Conservation (phyloP, 1,140 invertebrate species). For the Eurosta solidaginis region DNA sequence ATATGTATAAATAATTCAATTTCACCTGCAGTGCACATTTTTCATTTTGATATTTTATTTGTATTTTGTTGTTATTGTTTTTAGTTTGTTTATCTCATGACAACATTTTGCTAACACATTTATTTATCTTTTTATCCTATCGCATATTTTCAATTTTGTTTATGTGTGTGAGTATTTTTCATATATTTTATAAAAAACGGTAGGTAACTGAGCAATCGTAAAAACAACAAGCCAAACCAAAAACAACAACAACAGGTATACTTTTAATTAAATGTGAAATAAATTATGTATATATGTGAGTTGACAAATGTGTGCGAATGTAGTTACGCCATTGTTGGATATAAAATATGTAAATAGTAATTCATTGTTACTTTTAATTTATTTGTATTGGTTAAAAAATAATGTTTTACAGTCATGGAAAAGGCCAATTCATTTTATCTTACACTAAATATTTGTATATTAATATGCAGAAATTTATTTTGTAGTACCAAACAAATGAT, state of each 20-base stretch:
- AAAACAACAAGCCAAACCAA: background rate
- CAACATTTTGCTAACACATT: too few relatives aligned
- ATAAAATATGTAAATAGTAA: too few relatives aligned
- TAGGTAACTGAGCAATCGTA: too few relatives aligned
- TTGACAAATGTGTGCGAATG: background rate
- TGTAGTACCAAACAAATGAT: background rate
- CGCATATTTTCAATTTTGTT: too few relatives aligned
- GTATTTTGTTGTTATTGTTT: background rate
- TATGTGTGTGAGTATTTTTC: too few relatives aligned
- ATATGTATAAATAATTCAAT: slow-evolving; percentile 1
- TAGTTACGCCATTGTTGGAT: background rate
- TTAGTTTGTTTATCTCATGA: background rate
- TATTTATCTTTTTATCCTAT: too few relatives aligned
- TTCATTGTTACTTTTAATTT: background rate
- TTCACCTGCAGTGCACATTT: background rate
- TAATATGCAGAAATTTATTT: slow-evolving; percentile 10
- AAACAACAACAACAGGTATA: background rate
- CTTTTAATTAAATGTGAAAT: slow-evolving; percentile 22
- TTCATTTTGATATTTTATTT: background rate
- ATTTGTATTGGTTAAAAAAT: background rate
- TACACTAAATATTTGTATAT: background rate
- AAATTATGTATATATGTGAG: too few relatives aligned
- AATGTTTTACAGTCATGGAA: background rate
- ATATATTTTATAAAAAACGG: too few relatives aligned
- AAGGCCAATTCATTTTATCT: background rate